phyloP scores from a whole-genome alignment of 2,888 invertebrate species.

The Desoria tigrina region DNA sequence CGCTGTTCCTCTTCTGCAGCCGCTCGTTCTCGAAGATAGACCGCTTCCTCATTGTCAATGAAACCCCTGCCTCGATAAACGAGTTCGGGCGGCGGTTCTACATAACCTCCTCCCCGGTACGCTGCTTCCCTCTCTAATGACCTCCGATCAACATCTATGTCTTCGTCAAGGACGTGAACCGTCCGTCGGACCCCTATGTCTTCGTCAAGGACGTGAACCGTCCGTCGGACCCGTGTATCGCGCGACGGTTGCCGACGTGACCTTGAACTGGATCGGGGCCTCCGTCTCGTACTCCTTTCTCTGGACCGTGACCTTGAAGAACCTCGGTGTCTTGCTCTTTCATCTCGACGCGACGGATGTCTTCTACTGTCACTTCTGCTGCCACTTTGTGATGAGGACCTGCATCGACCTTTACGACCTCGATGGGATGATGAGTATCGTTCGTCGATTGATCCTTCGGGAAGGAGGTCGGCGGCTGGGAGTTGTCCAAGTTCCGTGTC shows the following conservation, averaged over 20 bases:
- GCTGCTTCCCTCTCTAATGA: no score
- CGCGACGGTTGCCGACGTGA: neutral
- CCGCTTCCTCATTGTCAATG: neutral
- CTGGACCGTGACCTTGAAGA: neutral
- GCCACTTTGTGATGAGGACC: neutral
- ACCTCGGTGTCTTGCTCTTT: neutral
- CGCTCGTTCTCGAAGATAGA: neutral
- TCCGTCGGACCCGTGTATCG: neutral
- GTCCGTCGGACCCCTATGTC: no score
- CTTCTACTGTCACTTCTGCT: neutral
- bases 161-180: no score
- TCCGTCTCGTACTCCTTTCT: neutral
- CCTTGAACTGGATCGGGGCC: neutral
- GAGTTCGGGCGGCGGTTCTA: neutral
- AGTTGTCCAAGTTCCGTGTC: slow-evolving; percentile 1
- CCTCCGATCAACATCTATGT: neutral
- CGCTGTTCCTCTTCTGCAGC: neutral
- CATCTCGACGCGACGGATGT: no score
- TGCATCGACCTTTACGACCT: no score
- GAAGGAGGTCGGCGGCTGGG: neutral
- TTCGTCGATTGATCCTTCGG: neutral
- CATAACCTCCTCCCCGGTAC: no score
- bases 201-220: neutral
- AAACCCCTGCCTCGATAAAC: no score
- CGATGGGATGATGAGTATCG: no score